Evolutionary conservation across 2,113 vertebrate species (phyloP).

Genomic region (Pogonocichla stellata): DNA sequence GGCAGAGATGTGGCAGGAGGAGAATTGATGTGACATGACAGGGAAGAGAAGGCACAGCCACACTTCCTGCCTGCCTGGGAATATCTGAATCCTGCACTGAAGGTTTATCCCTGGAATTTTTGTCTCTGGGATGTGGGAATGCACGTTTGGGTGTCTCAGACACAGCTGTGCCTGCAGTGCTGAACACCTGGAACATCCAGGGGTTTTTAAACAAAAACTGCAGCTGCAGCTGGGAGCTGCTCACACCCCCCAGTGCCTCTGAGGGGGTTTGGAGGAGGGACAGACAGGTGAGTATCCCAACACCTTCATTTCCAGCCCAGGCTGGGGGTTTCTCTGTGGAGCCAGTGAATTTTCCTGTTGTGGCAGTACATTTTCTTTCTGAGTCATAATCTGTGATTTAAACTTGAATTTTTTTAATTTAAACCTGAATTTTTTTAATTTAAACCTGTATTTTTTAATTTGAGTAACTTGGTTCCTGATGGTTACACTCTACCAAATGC

Average conservation of each 20-base stretch:
- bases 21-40: not conserved
- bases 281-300: not conserved
- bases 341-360: not conserved
- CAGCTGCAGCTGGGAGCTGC: no score
- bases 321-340: not conserved
- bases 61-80: not conserved
- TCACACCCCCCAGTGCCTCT: no score
- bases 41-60: no score
- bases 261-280: not conserved
- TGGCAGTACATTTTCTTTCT: not conserved
- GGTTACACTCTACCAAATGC: rapidly evolving
- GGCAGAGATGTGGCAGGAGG: not conserved
- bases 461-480: no score
- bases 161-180: not conserved
- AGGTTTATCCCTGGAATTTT: not conserved
- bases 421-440: not conserved
- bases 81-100: not conserved
- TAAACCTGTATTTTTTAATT: not conserved
- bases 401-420: not conserved
- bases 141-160: rapidly evolving
- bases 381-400: rapidly evolving
- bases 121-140: not conserved
- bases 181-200: not conserved
- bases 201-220: not conserved
- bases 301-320: not conserved